phyloP scores from a whole-genome alignment of 1,140 invertebrate genomes.

The Chrysomallon squamiferum region DNA sequence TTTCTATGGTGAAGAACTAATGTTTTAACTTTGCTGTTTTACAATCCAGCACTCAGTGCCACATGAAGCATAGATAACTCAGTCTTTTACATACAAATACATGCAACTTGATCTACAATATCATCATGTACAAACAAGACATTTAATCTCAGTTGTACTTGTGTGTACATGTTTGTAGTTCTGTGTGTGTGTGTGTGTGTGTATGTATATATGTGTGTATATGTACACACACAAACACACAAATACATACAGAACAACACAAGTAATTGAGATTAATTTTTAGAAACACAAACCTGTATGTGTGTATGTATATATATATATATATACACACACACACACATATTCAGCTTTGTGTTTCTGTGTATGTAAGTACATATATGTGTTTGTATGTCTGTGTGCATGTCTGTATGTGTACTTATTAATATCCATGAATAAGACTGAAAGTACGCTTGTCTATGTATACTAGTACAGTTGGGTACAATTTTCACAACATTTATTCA shows the following conservation, averaged over 20 bases:
- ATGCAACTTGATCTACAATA: too few relatives aligned
- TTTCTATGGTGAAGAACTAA: too few relatives aligned
- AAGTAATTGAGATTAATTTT: not conserved
- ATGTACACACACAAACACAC: constrained; percentile 7
- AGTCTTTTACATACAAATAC: too few relatives aligned
- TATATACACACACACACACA: constrained; percentile 2
- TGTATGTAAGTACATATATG: constrained; percentile 11
- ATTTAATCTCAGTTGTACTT: too few relatives aligned
- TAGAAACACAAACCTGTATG: not conserved
- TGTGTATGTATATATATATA: constrained; percentile 14
- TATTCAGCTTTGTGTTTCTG: constrained; percentile 1
- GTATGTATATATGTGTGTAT: constrained; percentile 1
- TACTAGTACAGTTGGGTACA: constrained; percentile 5
- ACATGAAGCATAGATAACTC: too few relatives aligned
- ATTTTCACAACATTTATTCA: too few relatives aligned
- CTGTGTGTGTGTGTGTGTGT: not conserved
- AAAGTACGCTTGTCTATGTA: constrained; percentile 8
- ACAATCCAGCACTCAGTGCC: too few relatives aligned
- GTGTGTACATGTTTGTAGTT: not conserved
- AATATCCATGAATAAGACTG: constrained; percentile 11
- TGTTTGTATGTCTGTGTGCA: constrained; percentile 8
- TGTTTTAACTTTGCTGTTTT: too few relatives aligned
- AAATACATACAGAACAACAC: not conserved
- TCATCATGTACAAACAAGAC: too few relatives aligned
- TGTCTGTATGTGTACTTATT: constrained; percentile 10